phyloP scores from a whole-genome alignment of 2,113 vertebrate genomes.

The Tyto alba region DNA sequence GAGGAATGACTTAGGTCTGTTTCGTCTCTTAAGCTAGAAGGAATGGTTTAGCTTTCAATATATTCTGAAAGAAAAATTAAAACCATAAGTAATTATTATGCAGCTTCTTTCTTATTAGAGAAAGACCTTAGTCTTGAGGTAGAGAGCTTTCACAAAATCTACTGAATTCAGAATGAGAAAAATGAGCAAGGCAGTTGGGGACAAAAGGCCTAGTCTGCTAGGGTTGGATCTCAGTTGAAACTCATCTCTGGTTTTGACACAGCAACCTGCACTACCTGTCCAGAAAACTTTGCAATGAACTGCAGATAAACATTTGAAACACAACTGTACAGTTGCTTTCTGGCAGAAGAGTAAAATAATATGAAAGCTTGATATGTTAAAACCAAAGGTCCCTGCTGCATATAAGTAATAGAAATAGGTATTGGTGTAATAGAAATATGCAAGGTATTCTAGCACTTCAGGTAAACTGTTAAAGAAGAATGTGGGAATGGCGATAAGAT shows the following conservation, averaged over 20 bases:
- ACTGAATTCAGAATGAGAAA: background rate
- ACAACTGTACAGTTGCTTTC: background rate
- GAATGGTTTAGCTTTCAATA: background rate
- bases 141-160: background rate
- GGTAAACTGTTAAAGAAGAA: background rate
- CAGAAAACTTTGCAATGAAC: background rate
- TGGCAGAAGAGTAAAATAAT: background rate
- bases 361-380: background rate
- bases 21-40: background rate
- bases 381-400: background rate
- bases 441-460: background rate
- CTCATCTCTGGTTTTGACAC: background rate
- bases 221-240: background rate
- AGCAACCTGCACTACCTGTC: background rate
- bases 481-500: background rate
- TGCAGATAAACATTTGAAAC: background rate
- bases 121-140: background rate
- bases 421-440: background rate
- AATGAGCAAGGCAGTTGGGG: background rate
- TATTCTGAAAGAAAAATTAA: background rate
- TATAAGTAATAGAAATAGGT: background rate
- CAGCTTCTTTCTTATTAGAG: background rate
- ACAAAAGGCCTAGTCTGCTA: background rate
- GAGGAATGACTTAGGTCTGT: background rate
- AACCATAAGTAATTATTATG: background rate